Conservation (phyloP, 2,113 vertebrate genomes). For the Bagarius yarrelli region DNA sequence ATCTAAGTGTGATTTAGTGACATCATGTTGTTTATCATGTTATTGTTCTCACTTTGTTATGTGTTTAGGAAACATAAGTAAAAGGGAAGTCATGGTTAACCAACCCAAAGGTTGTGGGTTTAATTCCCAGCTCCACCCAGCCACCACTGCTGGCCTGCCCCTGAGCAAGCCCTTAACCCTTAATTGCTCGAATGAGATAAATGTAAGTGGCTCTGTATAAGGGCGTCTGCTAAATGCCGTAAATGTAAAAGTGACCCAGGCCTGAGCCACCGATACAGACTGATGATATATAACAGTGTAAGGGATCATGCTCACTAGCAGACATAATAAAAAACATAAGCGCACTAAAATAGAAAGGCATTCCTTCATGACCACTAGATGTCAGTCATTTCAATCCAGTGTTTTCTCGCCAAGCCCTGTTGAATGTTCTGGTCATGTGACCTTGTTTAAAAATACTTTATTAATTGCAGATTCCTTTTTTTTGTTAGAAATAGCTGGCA, state of each 20-base stretch:
- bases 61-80: neutral
- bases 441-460: neutral
- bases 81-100: too few species aligned
- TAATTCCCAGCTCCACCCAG: too few species aligned
- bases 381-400: constrained; percentile 37
- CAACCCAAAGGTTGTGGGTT: too few species aligned
- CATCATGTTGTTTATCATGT: neutral
- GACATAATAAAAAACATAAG: neutral
- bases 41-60: neutral
- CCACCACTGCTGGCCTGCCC: too few species aligned
- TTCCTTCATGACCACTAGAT: constrained; percentile 53
- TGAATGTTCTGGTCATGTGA: neutral
- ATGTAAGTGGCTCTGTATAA: too few species aligned
- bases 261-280: neutral
- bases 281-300: neutral
- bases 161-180: too few species aligned
- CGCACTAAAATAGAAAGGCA: neutral
- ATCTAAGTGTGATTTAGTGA: neutral
- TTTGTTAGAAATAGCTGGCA: neutral
- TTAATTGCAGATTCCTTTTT: neutral
- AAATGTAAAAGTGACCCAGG: neutral
- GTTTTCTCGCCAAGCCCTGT: constrained; percentile 1
- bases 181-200: too few species aligned
- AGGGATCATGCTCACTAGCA: neutral
- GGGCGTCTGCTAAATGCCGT: too few species aligned